Conservation (phyloP, 1,140 invertebrate genomes). For the Protaetia brevitarsis region DNA sequence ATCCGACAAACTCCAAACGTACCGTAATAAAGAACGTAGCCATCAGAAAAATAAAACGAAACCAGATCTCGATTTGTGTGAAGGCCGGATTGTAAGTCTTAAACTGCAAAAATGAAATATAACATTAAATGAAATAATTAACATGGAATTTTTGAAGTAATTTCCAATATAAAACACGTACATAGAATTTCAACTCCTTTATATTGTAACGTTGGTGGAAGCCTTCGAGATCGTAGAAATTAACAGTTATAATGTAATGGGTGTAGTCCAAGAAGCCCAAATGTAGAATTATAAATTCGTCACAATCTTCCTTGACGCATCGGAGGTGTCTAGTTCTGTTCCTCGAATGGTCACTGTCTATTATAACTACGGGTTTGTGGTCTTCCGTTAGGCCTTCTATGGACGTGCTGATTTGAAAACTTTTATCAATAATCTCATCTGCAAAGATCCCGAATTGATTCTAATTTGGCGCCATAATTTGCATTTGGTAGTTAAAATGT, state of each 20-base stretch:
- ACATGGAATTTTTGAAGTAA: slow-evolving; percentile 1
- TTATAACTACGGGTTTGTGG: slow-evolving; percentile 63
- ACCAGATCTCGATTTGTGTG: slow-evolving; percentile 96
- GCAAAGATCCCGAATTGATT: no score
- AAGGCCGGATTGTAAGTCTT: slow-evolving; percentile 94
- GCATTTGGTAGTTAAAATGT: no score
- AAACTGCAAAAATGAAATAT: no score
- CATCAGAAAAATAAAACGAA: slow-evolving; percentile 88
- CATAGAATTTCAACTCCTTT: slow-evolving; percentile 82
- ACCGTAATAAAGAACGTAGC: slow-evolving; percentile 85
- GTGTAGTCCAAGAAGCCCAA: slow-evolving; percentile 86
- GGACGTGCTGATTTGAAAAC: slow-evolving; percentile 77
- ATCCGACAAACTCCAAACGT: no score
- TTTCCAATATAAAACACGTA: slow-evolving; percentile 57
- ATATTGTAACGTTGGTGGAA: slow-evolving; percentile 83
- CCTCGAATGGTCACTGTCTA: slow-evolving; percentile 61
- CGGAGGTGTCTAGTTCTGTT: slow-evolving; percentile 79
- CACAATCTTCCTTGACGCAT: slow-evolving; percentile 79
- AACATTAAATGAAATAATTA: slow-evolving; percentile 6
- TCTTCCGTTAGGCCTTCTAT: slow-evolving; percentile 76
- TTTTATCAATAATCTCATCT: slow-evolving; percentile 86
- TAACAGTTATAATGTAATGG: slow-evolving; percentile 81
- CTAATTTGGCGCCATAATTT: no score
- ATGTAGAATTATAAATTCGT: slow-evolving; percentile 85
- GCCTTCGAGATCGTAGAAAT: slow-evolving; percentile 78